A percentile compares a stretch with the other conserved stretches of the same genome.
Evolutionary conservation across 2,113 vertebrate genomes (phyloP).

Genomic region (Tetrao urogallus): DNA sequence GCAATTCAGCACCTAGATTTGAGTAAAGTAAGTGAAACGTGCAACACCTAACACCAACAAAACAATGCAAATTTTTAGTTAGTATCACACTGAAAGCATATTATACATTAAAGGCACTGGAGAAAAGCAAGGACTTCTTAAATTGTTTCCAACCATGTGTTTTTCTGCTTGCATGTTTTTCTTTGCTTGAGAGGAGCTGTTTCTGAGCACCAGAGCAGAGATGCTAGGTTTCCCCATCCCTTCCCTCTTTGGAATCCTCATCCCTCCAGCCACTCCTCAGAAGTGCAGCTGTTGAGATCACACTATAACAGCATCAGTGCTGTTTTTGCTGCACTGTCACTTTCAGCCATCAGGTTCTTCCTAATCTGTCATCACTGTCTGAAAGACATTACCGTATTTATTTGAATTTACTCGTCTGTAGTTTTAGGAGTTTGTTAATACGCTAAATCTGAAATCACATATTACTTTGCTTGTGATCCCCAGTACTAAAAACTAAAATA

Average conservation of each 20-base stretch:
- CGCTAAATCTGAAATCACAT: slow-evolving; percentile 14
- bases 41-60: not conserved
- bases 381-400: not conserved
- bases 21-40: not conserved
- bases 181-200: not conserved
- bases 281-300: rapidly evolving
- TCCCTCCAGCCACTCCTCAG: not conserved
- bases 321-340: not conserved
- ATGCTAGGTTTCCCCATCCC: not conserved
- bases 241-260: not conserved
- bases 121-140: not conserved
- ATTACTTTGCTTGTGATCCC: not conserved
- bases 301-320: rapidly evolving
- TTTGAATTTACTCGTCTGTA: not conserved
- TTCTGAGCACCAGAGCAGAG: not conserved
- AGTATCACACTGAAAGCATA: not conserved
- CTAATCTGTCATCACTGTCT: not conserved
- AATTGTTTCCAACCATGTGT: not conserved
- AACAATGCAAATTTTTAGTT: not conserved
- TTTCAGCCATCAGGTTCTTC: not conserved
- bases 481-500: not conserved
- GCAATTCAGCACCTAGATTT: not conserved
- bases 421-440: not conserved
- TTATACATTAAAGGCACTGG: not conserved
- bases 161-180: not conserved